A percentile compares a stretch with the other conserved stretches of the same genome.
Conservation (phyloP, 2,888 invertebrate species). For the Orthonychiurus folsomi region DNA sequence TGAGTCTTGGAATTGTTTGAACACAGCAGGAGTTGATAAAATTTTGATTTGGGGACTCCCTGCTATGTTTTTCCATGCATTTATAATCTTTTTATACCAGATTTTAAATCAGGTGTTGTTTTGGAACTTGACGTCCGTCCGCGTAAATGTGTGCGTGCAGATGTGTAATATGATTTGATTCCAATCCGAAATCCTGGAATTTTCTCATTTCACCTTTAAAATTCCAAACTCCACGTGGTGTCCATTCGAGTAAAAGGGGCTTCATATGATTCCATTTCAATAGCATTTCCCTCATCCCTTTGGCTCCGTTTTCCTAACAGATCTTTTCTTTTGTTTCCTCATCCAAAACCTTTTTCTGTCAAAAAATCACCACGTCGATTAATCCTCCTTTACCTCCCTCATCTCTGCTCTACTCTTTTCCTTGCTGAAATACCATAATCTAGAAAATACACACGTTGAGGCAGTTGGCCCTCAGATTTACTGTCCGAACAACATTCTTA, state of each 20-base stretch:
- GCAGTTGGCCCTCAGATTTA: not conserved
- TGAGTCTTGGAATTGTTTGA: not conserved
- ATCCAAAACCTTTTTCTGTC: not conserved
- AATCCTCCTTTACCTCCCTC: constrained; percentile 16
- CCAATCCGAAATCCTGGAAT: constrained; percentile 30
- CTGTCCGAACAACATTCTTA: not conserved
- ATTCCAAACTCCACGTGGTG: constrained; percentile 41
- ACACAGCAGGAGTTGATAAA: constrained; percentile 33
- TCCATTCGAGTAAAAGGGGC: constrained; percentile 12
- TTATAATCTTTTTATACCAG: constrained; percentile 34
- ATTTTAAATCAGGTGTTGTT: constrained; percentile 7
- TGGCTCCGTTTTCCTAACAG: not conserved
- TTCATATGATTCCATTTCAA: constrained; percentile 1
- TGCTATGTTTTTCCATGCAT: constrained; percentile 41
- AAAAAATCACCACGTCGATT: constrained; percentile 22
- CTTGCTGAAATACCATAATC: constrained; percentile 18
- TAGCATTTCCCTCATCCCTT: not conserved
- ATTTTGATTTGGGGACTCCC: constrained; percentile 41
- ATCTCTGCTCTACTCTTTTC: not conserved
- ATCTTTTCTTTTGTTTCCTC: constrained; percentile 4
- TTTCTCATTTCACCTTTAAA: constrained; percentile 40
- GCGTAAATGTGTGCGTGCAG: not conserved
- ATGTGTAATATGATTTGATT: constrained; percentile 18
- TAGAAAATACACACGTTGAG: constrained; percentile 15
- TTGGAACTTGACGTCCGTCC: not conserved